These are phyloP conservation scores for Mythimna albipuncta DNA, from an alignment of 2,888 invertebrate genomes.

Conservation along the genomic window DNA sequence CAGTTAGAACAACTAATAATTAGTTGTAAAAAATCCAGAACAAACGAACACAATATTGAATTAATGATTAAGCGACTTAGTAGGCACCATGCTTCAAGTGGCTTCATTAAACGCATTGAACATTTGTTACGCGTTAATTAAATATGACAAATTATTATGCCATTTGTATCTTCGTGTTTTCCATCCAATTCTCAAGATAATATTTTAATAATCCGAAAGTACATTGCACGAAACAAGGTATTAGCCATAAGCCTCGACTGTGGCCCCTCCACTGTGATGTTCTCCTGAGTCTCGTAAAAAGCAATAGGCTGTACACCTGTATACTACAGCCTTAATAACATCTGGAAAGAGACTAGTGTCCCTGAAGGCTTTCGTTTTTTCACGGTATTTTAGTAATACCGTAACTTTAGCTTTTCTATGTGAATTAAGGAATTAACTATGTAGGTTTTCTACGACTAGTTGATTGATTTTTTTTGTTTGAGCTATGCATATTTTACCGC, in stretches of 20 bases:
- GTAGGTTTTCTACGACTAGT: background rate
- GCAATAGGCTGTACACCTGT: constrained; percentile 39
- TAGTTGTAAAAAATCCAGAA: too few relatives aligned
- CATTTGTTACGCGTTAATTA: too few relatives aligned
- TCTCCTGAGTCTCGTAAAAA: constrained; percentile 50
- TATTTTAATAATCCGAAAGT: constrained; percentile 44
- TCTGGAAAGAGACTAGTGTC: constrained; percentile 30
- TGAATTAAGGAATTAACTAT: constrained; percentile 3
- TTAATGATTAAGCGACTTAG: constrained; percentile 10
- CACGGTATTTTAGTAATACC: background rate
- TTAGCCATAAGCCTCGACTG: constrained; percentile 15
- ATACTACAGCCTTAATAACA: constrained; percentile 49
- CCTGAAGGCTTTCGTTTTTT: constrained; percentile 23
- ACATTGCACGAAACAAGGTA: constrained; percentile 32
- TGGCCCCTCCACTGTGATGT: constrained; percentile 1
- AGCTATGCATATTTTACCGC: background rate
- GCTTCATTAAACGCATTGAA: constrained; percentile 5
- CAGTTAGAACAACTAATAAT: too few relatives aligned
- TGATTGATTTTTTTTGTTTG: background rate
- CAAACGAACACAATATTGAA: background rate
- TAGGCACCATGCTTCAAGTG: constrained; percentile 13
- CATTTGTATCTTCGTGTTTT: constrained; percentile 18
- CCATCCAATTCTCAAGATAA: constrained; percentile 18
- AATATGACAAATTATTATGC: background rate
- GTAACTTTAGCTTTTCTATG: constrained; percentile 5